Conservation (phyloP, 2,113 vertebrate species). For the Poeciliopsis turrubarensis region DNA sequence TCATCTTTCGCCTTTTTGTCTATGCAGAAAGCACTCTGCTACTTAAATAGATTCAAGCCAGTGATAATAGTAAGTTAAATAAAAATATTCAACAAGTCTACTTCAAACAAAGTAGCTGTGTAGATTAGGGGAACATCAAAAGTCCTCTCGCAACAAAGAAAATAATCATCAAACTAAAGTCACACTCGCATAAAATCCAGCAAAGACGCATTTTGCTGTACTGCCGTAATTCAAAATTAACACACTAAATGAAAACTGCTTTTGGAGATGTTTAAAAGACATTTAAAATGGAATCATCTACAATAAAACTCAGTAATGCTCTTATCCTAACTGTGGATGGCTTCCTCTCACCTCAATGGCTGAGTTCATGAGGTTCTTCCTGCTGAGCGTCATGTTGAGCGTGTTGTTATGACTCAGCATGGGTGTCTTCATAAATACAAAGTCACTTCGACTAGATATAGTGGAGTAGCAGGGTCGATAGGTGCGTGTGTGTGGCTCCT, state of each 20-base stretch:
- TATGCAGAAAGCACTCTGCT: not conserved
- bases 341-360: conserved; percentile 73
- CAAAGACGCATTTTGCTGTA: conserved; percentile 11
- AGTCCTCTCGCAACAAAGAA: conserved; percentile 8
- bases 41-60: not conserved
- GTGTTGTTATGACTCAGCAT: conserved; percentile 84
- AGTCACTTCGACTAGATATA: conserved; percentile 88
- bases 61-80: conserved; percentile 12
- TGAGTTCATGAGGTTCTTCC: conserved; percentile 83
- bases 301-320: not conserved
- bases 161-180: not conserved
- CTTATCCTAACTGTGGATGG: not conserved
- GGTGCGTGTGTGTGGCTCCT: conserved; percentile 83
- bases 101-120: too few relatives aligned
- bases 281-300: not conserved
- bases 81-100: too few relatives aligned
- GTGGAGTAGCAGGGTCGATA: conserved; percentile 89
- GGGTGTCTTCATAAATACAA: conserved; percentile 91
- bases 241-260: not conserved
- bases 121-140: not conserved
- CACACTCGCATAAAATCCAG: not conserved
- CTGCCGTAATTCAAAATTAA: not conserved
- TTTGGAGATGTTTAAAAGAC: conserved; percentile 1
- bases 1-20: conserved; percentile 10
- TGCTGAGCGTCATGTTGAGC: conserved; percentile 82